These are phyloP conservation scores for Miniopterus natalensis DNA, from an alignment of 2,113 vertebrate genomes.

Conservation along the genomic window DNA sequence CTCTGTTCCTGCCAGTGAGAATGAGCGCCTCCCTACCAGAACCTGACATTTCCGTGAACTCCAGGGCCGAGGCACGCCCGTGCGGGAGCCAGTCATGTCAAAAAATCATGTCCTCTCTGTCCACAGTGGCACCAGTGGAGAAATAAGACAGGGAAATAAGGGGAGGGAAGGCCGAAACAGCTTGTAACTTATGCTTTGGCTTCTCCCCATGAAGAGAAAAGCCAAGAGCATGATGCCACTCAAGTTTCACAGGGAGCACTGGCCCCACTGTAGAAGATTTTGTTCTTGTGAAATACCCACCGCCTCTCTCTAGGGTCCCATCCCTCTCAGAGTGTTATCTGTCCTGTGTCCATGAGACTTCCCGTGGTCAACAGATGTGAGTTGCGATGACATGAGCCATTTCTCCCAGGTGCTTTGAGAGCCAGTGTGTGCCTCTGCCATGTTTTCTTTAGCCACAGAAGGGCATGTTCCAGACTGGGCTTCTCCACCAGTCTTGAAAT, in stretches of 20 bases:
- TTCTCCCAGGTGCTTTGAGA: neutral
- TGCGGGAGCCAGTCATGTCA: too few species aligned
- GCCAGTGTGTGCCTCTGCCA: fast-evolving
- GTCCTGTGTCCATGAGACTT: neutral
- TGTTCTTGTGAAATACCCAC: neutral
- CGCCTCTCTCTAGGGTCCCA: neutral
- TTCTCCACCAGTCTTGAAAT: neutral
- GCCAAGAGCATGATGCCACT: fast-evolving
- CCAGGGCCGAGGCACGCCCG: neutral
- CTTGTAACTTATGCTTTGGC: neutral
- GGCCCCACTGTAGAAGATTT: neutral
- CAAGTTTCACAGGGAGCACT: neutral
- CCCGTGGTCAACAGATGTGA: neutral
- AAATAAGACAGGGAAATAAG: neutral
- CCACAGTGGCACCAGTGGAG: neutral
- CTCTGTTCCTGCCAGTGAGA: neutral
- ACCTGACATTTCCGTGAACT: neutral
- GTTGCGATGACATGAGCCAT: neutral
- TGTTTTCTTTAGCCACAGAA: neutral
- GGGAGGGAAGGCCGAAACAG: neutral
- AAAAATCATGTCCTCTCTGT: too few species aligned
- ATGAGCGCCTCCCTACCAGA: neutral
- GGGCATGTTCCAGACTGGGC: too few species aligned
- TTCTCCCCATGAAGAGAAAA: neutral
- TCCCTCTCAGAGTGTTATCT: neutral